These are phyloP conservation scores for Lapara coniferarum DNA, from an alignment of 2,888 invertebrate species.

Conservation along the genomic window DNA sequence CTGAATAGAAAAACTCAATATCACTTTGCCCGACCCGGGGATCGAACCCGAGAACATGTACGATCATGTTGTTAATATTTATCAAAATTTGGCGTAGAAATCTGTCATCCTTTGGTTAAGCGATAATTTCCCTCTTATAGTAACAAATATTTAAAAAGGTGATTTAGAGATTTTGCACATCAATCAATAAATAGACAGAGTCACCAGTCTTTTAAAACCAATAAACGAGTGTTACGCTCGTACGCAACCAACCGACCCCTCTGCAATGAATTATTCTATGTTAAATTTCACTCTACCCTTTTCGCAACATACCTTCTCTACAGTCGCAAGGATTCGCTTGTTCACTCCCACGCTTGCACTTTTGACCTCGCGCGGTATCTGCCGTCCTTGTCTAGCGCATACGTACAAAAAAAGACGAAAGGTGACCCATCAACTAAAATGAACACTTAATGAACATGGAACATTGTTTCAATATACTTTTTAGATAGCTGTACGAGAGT, in stretches of 20 bases:
- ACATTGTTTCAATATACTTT: slow-evolving; percentile 24
- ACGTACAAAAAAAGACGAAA: slow-evolving; percentile 29
- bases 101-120: too few species aligned
- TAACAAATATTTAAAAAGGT: too few species aligned
- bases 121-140: too few species aligned
- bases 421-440: slow-evolving; percentile 24
- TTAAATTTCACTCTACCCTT: slow-evolving; percentile 54
- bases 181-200: too few species aligned
- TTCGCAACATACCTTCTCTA: slow-evolving; percentile 32
- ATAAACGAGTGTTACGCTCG: neutral
- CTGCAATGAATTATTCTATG: slow-evolving; percentile 1
- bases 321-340: slow-evolving; percentile 33
- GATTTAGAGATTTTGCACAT: too few species aligned
- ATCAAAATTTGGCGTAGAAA: too few species aligned
- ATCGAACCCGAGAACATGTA: too few species aligned
- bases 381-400: slow-evolving; percentile 46
- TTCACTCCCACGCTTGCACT: slow-evolving; percentile 44
- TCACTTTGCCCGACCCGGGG: too few species aligned
- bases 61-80: too few species aligned
- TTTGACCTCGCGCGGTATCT: slow-evolving; percentile 48
- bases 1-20: too few species aligned
- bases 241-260: neutral
- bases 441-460: slow-evolving; percentile 24
- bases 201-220: too few species aligned
- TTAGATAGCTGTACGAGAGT: slow-evolving; percentile 13